Percentiles rank a stretch among this genome's conserved stretches.
Conservation (phyloP, 2,888 invertebrate species). For the Criorhina ranunculi region DNA sequence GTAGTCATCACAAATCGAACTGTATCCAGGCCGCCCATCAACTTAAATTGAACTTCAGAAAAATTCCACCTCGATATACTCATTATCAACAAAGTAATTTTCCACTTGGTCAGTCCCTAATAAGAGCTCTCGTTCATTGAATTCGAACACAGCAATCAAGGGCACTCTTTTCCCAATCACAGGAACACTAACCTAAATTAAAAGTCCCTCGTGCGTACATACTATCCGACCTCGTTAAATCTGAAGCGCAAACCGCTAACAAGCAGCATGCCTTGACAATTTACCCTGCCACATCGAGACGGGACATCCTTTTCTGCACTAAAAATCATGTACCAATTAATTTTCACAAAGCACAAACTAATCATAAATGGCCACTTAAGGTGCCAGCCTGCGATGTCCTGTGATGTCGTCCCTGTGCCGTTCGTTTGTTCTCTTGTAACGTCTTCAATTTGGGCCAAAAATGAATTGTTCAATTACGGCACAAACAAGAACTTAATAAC, state of each 20-base stretch:
- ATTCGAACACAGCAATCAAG: slow-evolving; percentile 56
- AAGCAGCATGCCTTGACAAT: slow-evolving; percentile 71
- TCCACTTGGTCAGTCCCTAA: slow-evolving; percentile 50
- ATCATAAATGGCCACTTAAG: slow-evolving; percentile 77
- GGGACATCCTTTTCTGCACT: slow-evolving; percentile 54
- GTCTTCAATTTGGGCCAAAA: slow-evolving; percentile 76
- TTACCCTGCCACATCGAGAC: slow-evolving; percentile 41
- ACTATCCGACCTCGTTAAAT: slow-evolving; percentile 58
- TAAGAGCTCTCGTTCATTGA: slow-evolving; percentile 51
- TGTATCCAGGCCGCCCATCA: too few species aligned
- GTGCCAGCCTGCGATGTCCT: slow-evolving; percentile 59
- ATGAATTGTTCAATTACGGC: slow-evolving; percentile 79
- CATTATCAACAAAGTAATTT: slow-evolving; percentile 62
- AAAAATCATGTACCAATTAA: slow-evolving; percentile 78
- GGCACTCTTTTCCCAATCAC: neutral
- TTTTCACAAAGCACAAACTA: slow-evolving; percentile 78
- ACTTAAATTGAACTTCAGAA: neutral
- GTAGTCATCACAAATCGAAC: too few species aligned
- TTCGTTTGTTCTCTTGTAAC: slow-evolving; percentile 65
- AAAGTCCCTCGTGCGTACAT: slow-evolving; percentile 16
- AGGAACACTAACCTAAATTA: slow-evolving; percentile 5
- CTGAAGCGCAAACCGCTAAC: slow-evolving; percentile 57
- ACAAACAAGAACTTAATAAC: slow-evolving; percentile 79
- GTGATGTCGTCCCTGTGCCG: slow-evolving; percentile 50
- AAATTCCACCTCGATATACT: slow-evolving; percentile 53